Evolutionary conservation across 2,888 invertebrate species (phyloP), one percentile per base, ranked within the genome.

Genomic region (Crioceris asparagi): DNA sequence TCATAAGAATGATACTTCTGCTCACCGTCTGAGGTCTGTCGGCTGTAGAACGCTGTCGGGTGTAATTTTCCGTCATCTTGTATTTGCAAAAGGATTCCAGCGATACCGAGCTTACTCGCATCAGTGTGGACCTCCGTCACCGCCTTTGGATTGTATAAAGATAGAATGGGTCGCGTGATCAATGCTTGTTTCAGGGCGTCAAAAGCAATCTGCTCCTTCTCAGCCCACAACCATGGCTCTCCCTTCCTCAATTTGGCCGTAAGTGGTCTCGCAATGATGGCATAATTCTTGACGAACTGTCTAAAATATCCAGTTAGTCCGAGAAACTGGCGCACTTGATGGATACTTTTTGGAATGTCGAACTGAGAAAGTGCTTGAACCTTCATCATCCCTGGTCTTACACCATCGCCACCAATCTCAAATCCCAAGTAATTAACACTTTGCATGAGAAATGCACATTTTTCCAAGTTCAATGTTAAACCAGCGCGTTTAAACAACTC

Each of bases 1-100:
- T 65, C 63, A 18, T 55, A 57, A 1, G 54, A 54, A 19, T 55
- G 55, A 23, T 57, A 60, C 18, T 49, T 54, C 12, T 38, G 34
- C 44, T 65, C 63, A 2, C 50, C 46, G 2, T 37, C 44, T 0
- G 51, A 50, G 1, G 60, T 53, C 30, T 54, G 56, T n/a, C 55
- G 47, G 29, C 56, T 59, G 17, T 48, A 54, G 33, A 56, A 62
- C 1, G 53, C 52, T 6, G 57, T 49, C 2, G 52, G 52, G 26
- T 52, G 45, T 34, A 52, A 32, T 5, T 37, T 30, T 1, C 30
- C 25, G 10, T 51, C 50, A 11, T 29, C 14, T n/a, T n/a, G n/a
- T n/a, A n/a, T n/a, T n/a, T n/a, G n/a, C 4, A 58, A 18, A n/a
- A 59, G 31, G 1, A 55, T 51, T 1, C 47, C 55, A 5, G 43